Evolutionary conservation across 2,113 vertebrate genomes (phyloP), one percentile per base, ranked within the genome.

Genomic region (Seriola dumerili): DNA sequence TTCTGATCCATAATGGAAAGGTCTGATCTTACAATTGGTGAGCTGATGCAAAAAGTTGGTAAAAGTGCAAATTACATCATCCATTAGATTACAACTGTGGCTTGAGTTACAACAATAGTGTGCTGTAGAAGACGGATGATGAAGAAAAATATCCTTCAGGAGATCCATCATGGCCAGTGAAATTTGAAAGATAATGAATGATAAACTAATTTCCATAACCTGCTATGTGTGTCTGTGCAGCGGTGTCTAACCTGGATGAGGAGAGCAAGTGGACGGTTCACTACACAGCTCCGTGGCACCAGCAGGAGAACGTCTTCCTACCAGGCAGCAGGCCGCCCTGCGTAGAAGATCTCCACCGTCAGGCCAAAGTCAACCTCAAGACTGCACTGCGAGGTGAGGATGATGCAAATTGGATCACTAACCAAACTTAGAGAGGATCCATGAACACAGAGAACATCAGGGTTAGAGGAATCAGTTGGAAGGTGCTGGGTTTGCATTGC

Each of bases 351-450:
- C 94, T 99, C 83, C 98, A 99, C 90, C 97, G 95, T 6, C 97
- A 99, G 91, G 98, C 98, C 90, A 99, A 99, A 90, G 94, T 99
- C 93, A 99, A 99, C 96, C 97, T 99, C 83, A 99, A 99, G 92
- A 97, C 97, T 3, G 96, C 98, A 19, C 92, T 99, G 81, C 94
- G 98, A 97, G 98, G 98, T 98, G 94, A 95, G 94, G 10, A 50
- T 1, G 12, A 25, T 23, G 70, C 1, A 11, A 4, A 36, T 23
- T 4, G 3, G 5, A n/a, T 8, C 23, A n/a, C 25, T 50, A 32
- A 4, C 21, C 10, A 34, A 42, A 34, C 25, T 17, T 14, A 34
- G 13, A 58, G 0, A 4, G 7, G 13, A 65, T 57, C 34, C 29
- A 11, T 21, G 11, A 29, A 36, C 16, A 42, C 25, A 23, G 38